These are phyloP conservation scores for Acrocephalus kingi DNA, from an alignment of 2,113 vertebrate genomes.

Conservation along the genomic window DNA sequence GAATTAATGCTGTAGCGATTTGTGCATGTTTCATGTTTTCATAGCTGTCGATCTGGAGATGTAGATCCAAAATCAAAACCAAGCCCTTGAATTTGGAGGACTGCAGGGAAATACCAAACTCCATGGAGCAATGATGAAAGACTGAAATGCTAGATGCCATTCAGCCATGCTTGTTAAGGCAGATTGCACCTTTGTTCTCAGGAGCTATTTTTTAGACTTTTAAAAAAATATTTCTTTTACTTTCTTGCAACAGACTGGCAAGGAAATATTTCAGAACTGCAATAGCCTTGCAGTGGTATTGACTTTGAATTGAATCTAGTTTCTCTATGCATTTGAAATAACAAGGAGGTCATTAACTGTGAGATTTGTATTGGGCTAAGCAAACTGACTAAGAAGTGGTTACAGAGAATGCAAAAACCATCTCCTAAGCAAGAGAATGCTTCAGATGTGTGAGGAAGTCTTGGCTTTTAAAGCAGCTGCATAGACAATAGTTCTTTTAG, in stretches of 20 bases:
- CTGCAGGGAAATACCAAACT: not conserved
- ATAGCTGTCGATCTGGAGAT: not conserved
- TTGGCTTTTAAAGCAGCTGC: not conserved
- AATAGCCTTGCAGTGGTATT: not conserved
- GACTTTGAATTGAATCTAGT: constrained; percentile 1
- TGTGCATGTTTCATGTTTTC: constrained; percentile 1
- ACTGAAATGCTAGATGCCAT: not conserved
- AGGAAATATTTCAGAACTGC: not conserved
- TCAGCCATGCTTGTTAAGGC: not conserved
- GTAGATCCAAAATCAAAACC: not conserved
- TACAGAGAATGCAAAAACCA: not conserved
- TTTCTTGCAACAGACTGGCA: not conserved
- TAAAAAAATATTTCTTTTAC: not conserved
- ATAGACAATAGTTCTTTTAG: not conserved
- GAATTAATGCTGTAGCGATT: not conserved
- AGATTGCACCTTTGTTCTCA: not conserved
- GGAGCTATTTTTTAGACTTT: not conserved
- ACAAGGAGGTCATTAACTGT: not conserved
- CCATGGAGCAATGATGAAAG: not conserved
- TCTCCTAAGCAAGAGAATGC: not conserved
- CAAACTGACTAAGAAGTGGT: not conserved
- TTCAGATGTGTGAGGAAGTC: not conserved
- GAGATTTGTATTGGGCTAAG: not conserved
- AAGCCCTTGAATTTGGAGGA: not conserved
- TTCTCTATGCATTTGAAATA: constrained; percentile 22